Evolutionary conservation across 2,113 vertebrate genomes (phyloP).

Genomic region (Vidua macroura): DNA sequence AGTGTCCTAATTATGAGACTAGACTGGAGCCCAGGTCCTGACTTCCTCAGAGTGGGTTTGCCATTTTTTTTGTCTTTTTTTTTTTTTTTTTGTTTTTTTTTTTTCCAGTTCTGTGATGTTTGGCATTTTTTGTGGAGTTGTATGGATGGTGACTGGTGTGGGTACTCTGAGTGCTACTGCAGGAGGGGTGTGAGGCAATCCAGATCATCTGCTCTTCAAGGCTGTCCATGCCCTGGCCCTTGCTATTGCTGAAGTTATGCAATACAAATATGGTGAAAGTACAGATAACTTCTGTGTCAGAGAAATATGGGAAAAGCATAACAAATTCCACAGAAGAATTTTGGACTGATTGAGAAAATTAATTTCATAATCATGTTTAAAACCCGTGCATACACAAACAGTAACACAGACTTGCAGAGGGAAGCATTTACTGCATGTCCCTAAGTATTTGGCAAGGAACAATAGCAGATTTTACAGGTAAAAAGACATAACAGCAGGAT

Average conservation of each 20-base stretch:
- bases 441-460: background rate
- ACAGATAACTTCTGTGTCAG: background rate
- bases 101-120: background rate
- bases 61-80: too few species aligned
- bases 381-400: accelerated
- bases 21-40: background rate
- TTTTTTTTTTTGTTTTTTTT: background rate
- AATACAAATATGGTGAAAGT: background rate
- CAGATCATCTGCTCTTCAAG: background rate
- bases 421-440: background rate
- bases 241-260: background rate
- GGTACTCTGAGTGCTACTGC: background rate
- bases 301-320: background rate
- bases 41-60: background rate
- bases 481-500: background rate
- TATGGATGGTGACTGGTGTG: background rate
- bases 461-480: background rate
- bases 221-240: background rate
- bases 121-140: background rate
- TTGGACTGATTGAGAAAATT: background rate
- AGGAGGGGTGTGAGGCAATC: background rate
- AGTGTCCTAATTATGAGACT: background rate
- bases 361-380: background rate
- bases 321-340: background rate
- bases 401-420: background rate